Conservation (phyloP, 1,140 invertebrate genomes). For the Acromyrmex heyeri region DNA sequence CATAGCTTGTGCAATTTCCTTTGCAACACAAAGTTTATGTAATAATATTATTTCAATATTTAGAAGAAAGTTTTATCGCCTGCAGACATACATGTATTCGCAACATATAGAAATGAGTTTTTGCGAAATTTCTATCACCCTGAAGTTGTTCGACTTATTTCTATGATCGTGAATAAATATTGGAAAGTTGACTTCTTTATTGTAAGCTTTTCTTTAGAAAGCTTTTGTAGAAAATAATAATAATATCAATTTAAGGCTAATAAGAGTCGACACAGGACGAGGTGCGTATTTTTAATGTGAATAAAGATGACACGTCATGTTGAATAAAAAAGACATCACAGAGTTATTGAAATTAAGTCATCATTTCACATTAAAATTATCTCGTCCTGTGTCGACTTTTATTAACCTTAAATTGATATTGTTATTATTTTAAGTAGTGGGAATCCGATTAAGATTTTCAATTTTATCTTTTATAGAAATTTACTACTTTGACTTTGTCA, state of each 20-base stretch:
- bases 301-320: too few relatives aligned
- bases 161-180: conserved; percentile 12
- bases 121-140: conserved; percentile 16
- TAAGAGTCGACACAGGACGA: too few relatives aligned
- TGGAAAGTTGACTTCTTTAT: conserved; percentile 32
- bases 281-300: too few relatives aligned
- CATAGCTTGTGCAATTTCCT: neutral
- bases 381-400: too few relatives aligned
- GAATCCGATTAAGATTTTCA: too few relatives aligned
- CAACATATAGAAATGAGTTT: neutral
- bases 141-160: neutral
- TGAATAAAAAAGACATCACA: too few relatives aligned
- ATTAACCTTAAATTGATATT: too few relatives aligned
- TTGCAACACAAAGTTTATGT: conserved; percentile 3
- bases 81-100: neutral
- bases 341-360: too few relatives aligned
- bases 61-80: conserved; percentile 29
- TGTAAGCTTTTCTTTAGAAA: conserved; percentile 30
- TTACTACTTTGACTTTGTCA: neutral
- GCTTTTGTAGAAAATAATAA: neutral
- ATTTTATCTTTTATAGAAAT: conserved; percentile 6
- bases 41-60: conserved; percentile 50
- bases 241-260: too few relatives aligned
- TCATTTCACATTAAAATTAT: too few relatives aligned
- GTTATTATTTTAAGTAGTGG: too few relatives aligned